These are phyloP conservation scores for Phocides pigmalion DNA, from an alignment of 1,140 invertebrate genomes.

Conservation along the genomic window DNA sequence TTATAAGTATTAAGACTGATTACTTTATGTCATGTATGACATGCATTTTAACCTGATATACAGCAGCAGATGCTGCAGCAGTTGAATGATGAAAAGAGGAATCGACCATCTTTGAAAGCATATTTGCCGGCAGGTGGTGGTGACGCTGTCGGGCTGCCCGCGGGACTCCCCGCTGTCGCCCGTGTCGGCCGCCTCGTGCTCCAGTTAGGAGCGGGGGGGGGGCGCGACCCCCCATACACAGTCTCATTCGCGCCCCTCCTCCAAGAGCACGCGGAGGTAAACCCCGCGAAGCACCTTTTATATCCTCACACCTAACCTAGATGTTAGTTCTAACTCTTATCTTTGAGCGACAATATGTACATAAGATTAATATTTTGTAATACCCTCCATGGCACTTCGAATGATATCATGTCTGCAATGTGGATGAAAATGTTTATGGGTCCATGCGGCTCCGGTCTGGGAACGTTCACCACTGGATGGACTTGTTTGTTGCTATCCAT, in stretches of 20 bases:
- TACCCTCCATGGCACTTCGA: slow-evolving; percentile 61
- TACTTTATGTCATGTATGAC: no score
- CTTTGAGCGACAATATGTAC: slow-evolving; percentile 84
- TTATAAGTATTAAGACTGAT: no score
- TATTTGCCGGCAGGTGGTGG: slow-evolving; percentile 85
- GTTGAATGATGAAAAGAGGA: background rate
- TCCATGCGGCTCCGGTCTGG: background rate
- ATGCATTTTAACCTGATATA: no score
- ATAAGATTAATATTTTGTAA: slow-evolving; percentile 83
- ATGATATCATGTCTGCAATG: slow-evolving; percentile 11
- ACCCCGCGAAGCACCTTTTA: slow-evolving; percentile 57
- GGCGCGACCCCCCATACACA: slow-evolving; percentile 80
- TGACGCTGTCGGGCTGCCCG: slow-evolving; percentile 95
- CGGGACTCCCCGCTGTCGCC: slow-evolving; percentile 92
- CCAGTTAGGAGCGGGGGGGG: slow-evolving; percentile 90
- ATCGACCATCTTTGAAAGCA: no score
- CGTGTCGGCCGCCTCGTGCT: slow-evolving; percentile 93
- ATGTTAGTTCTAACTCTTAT: slow-evolving; percentile 79
- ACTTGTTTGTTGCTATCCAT: background rate
- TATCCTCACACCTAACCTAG: slow-evolving; percentile 62
- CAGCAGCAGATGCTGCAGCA: no score
- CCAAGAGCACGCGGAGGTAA: slow-evolving; percentile 82
- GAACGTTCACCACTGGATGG: background rate
- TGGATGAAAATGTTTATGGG: slow-evolving; percentile 19
- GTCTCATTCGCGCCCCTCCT: slow-evolving; percentile 81